These are phyloP conservation scores for Drosophila santomea DNA, from an alignment of 1,140 invertebrate species.

Conservation along the genomic window DNA sequence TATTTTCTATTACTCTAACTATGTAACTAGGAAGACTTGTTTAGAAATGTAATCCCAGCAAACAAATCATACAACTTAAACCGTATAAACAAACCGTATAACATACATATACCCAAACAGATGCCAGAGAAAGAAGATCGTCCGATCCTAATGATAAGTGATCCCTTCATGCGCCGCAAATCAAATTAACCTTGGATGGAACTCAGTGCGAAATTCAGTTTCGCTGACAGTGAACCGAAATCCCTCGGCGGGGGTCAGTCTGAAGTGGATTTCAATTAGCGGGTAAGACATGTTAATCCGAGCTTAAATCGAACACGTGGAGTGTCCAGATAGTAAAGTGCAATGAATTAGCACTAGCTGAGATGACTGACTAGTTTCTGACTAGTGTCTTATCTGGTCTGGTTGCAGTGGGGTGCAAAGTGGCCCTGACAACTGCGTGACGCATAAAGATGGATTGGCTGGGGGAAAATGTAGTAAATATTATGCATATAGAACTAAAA, in stretches of 20 bases:
- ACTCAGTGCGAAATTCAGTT: conserved; percentile 37
- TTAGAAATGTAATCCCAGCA: no score
- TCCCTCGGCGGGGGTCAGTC: conserved; percentile 4
- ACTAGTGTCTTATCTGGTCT: conserved; percentile 39
- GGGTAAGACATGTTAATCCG: conserved; percentile 20
- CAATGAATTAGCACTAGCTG: conserved; percentile 42
- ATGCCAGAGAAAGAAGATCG: not conserved
- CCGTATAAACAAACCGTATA: not conserved
- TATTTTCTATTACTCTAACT: no score
- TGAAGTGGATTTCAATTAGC: conserved; percentile 20
- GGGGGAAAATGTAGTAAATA: conserved; percentile 29
- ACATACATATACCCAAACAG: not conserved
- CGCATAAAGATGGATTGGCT: conserved; percentile 32
- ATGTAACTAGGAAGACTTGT: no score
- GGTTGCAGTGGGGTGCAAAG: conserved; percentile 7
- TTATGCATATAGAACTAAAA: conserved; percentile 47
- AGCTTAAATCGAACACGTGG: conserved; percentile 50
- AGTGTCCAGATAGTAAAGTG: conserved; percentile 45
- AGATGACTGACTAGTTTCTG: conserved; percentile 13
- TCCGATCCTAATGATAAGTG: conserved; percentile 4
- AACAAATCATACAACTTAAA: no score
- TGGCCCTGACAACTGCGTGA: conserved; percentile 52
- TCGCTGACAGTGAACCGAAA: conserved; percentile 21
- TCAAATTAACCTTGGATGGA: conserved; percentile 63
- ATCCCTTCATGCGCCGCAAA: conserved; percentile 20